Evolutionary conservation across 2,797 vertebrate species (phyloP).

Genomic region (Sarcoramphus papa): DNA sequence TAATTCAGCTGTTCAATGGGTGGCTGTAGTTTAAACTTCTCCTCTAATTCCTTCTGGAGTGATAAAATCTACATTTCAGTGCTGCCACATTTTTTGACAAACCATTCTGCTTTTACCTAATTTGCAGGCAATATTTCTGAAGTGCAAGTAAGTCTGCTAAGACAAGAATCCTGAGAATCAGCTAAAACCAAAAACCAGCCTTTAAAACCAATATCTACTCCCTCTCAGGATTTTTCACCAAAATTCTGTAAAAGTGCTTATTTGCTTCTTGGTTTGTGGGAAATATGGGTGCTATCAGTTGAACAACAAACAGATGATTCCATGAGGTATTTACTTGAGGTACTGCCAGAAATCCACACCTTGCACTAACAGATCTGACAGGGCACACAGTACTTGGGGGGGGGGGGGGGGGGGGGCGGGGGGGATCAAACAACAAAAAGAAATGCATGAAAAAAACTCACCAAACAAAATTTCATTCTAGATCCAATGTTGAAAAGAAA

Average conservation of each 20-base stretch:
- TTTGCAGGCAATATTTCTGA: background rate
- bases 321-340: background rate
- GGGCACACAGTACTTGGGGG: background rate
- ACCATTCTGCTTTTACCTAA: background rate
- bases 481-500: background rate
- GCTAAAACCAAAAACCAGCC: background rate
- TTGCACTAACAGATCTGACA: background rate
- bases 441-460: background rate
- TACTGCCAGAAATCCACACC: background rate
- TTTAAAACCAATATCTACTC: background rate
- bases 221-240: background rate
- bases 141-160: background rate
- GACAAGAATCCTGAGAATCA: background rate
- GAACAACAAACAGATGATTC: background rate
- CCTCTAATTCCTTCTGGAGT: background rate
- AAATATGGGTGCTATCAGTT: background rate
- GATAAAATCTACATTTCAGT: background rate
- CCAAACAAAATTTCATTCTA: background rate
- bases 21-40: background rate
- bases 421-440: background rate
- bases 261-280: background rate
- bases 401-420: too few relatives aligned
- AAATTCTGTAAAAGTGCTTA: background rate
- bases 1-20: background rate
- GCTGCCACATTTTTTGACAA: background rate